Evolutionary conservation across 2,888 invertebrate species (phyloP), one percentile per base, ranked within the genome.

Genomic region (Galerucella calmariensis): DNA sequence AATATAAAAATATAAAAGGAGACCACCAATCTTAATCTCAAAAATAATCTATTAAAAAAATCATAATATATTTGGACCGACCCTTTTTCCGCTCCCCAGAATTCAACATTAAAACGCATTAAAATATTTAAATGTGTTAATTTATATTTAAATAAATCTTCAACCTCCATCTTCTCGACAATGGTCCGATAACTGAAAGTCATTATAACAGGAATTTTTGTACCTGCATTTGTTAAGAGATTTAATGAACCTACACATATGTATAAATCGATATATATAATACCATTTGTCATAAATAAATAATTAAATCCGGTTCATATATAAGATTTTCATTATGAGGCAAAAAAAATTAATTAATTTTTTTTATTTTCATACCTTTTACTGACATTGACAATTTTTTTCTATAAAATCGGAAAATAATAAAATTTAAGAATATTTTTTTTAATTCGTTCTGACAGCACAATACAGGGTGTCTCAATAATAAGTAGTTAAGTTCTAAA

Each of bases 141-240:
- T 81, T 81, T 80, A 81, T 81, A 81, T 81, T 81, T 81, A 81
- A 81, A 81, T 81, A 81, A 79, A 79, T 78, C 77, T 75, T 63
- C 69, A 75, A 77, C 76, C 78, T 81, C 77, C 79, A 81, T 80
- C 78, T 76, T 76, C 78, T 75, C 72, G 74, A 71, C 74, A 75
- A 75, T 75, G 69, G 69, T 35, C 62, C n/a, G 69, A 62, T 69
- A 69, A 80, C 68, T 68, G 46, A 72, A 73, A 81, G 78, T 77
- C 80, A 78, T 81, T 80, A 80, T 74, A 67, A 73, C 53, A 76
- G 71, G 78, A 77, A 78, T 79, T 81, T 27, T 81, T 79, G 77
- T 79, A 79, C 79, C 69, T 69, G 77, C 74, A 77, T 75, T 77
- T 77, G 74, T 74, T 74, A 72, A 66, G 71, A 74, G 69, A 67